phyloP scores from a whole-genome alignment of 2,113 vertebrate genomes.

The Lycaon pictus region DNA sequence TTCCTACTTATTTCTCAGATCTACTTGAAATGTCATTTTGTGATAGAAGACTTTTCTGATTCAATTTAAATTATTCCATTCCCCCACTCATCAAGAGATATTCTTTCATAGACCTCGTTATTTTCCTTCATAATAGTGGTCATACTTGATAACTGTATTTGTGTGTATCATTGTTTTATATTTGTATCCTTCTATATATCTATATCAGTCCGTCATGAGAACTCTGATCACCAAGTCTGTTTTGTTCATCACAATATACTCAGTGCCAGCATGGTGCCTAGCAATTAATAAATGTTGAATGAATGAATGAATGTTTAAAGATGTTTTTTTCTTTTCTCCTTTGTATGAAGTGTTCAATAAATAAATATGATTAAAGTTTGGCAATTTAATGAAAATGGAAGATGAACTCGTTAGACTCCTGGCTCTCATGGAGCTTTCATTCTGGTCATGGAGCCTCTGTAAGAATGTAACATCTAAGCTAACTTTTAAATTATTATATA shows the following conservation, averaged over 20 bases:
- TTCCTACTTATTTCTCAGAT: neutral
- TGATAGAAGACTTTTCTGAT: neutral
- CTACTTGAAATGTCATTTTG: neutral
- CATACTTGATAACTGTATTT: neutral
- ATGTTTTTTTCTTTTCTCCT: neutral
- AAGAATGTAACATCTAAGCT: neutral
- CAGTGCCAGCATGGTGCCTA: neutral
- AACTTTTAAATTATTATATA: neutral
- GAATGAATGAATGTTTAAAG: neutral
- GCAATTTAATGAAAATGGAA: neutral
- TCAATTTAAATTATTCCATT: neutral
- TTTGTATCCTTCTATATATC: neutral
- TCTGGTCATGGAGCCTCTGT: neutral
- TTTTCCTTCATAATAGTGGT: neutral
- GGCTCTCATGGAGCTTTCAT: neutral
- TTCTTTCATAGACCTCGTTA: neutral
- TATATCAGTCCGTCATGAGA: neutral
- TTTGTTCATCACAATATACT: neutral
- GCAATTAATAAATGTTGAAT: neutral
- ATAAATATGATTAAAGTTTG: neutral
- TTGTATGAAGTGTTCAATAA: neutral
- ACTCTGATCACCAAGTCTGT: neutral
- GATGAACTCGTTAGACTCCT: neutral
- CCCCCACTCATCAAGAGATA: neutral
- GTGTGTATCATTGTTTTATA: neutral